phyloP scores from a whole-genome alignment of 1,140 invertebrate genomes.

The Tribolium madens region DNA sequence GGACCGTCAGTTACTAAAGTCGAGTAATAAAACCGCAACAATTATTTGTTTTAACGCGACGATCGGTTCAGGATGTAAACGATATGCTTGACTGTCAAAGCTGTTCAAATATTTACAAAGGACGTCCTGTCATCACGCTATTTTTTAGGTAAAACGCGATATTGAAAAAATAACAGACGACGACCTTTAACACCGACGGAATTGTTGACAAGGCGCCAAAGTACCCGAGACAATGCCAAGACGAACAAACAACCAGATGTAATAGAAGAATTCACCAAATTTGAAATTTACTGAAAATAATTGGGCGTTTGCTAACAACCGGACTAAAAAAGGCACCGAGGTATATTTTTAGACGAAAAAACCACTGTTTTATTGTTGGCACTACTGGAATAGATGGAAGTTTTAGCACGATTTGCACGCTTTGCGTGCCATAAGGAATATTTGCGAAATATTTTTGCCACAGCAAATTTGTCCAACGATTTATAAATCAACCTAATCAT shows the following conservation, averaged over 20 bases:
- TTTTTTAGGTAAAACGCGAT: background rate
- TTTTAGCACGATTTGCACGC: background rate
- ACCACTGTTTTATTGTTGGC: slow-evolving; percentile 1
- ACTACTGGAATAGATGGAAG: slow-evolving; percentile 10
- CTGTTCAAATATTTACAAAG: slow-evolving; percentile 36
- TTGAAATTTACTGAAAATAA: background rate
- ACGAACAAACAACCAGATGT: slow-evolving; percentile 14
- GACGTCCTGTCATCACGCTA: slow-evolving; percentile 10
- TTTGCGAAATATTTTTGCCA: background rate
- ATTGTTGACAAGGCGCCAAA: slow-evolving; percentile 41
- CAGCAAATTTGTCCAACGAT: background rate
- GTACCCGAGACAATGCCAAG: slow-evolving; percentile 42
- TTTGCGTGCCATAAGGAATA: background rate
- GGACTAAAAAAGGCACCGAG: slow-evolving; percentile 42
- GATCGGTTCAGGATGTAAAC: slow-evolving; percentile 29
- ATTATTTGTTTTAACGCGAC: slow-evolving; percentile 33
- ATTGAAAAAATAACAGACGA: slow-evolving; percentile 21
- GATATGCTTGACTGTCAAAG: slow-evolving; percentile 29
- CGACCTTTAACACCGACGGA: slow-evolving; percentile 42
- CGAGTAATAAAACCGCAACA: slow-evolving; percentile 37
- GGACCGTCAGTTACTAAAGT: slow-evolving; percentile 1
- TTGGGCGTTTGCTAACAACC: slow-evolving; percentile 16
- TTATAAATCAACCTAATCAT: background rate
- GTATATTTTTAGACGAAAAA: slow-evolving; percentile 37
- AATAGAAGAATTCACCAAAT: background rate